phyloP scores from a whole-genome alignment of 2,113 vertebrate species.

The Semicossyphus pulcher region DNA sequence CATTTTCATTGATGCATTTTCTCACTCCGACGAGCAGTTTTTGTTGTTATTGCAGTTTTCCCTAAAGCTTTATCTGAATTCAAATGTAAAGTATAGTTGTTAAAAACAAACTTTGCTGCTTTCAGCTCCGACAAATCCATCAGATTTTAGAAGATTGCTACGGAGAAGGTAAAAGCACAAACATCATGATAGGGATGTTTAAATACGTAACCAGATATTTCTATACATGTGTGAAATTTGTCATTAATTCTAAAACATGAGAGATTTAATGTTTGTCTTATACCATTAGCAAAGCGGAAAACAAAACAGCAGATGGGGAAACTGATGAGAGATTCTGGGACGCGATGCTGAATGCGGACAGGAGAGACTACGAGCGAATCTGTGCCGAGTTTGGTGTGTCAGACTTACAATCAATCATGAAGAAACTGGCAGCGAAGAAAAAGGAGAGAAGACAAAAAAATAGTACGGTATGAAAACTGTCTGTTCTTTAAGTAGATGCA shows the following conservation, averaged over 20 bases:
- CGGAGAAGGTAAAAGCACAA: conserved; percentile 82
- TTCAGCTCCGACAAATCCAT: conserved; percentile 78
- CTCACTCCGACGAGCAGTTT: background rate
- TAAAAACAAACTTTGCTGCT: conserved; percentile 8
- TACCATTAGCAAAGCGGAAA: conserved; percentile 36
- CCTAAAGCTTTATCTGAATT: background rate
- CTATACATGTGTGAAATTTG: background rate
- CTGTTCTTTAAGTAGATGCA: background rate
- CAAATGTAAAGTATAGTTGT: background rate
- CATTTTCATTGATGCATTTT: background rate
- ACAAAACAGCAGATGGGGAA: conserved; percentile 55
- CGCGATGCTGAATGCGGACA: conserved; percentile 85
- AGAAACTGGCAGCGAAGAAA: conserved; percentile 84
- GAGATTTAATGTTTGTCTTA: background rate
- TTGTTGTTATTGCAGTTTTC: too few relatives aligned
- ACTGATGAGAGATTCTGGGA: conserved; percentile 85
- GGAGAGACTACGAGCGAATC: conserved; percentile 88
- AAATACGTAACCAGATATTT: background rate
- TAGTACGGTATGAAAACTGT: conserved; percentile 75
- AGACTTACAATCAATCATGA: conserved; percentile 86
- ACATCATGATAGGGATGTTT: background rate
- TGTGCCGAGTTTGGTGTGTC: conserved; percentile 85
- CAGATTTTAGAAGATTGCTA: conserved; percentile 84
- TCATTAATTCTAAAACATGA: too few relatives aligned
- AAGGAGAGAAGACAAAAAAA: conserved; percentile 76